Conservation (phyloP, 2,888 invertebrate genomes). For the Nomada fabriciana region DNA sequence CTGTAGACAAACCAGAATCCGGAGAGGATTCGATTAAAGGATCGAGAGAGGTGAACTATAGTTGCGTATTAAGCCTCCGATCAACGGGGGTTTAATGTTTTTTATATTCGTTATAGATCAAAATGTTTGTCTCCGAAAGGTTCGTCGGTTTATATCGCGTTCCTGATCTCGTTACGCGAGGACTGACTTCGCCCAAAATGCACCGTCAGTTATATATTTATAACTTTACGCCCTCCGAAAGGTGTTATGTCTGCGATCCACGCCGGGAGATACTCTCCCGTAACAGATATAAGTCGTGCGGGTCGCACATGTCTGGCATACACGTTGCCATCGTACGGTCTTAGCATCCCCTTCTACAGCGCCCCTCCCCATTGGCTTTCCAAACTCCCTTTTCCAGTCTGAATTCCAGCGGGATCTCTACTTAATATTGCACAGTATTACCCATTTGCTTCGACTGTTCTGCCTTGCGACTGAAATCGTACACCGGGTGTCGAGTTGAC, state of each 20-base stretch:
- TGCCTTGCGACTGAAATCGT: slow-evolving; percentile 63
- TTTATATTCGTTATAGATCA: neutral
- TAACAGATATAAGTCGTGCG: slow-evolving; percentile 78
- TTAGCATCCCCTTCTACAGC: slow-evolving; percentile 22
- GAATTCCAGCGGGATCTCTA: slow-evolving; percentile 62
- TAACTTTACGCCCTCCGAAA: slow-evolving; percentile 48
- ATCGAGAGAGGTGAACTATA: neutral
- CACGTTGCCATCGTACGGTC: slow-evolving; percentile 49
- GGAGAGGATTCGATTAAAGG: neutral
- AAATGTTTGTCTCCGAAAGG: neutral
- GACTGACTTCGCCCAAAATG: slow-evolving; percentile 28
- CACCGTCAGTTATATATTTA: slow-evolving; percentile 60
- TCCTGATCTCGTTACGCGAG: slow-evolving; percentile 31
- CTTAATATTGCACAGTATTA: slow-evolving; percentile 80
- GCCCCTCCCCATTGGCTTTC: slow-evolving; percentile 9
- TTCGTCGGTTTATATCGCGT: slow-evolving; percentile 8
- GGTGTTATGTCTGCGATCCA: slow-evolving; percentile 60
- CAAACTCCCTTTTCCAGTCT: slow-evolving; percentile 29
- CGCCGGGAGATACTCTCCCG: slow-evolving; percentile 59
- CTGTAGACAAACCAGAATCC: neutral
- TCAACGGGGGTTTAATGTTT: too few relatives aligned
- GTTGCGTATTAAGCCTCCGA: too few relatives aligned
- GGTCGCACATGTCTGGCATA: slow-evolving; percentile 73
- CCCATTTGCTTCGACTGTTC: slow-evolving; percentile 40
- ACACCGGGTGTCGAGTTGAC: slow-evolving; percentile 58